Conservation (phyloP, 2,888 invertebrate species). For the Drosophila diplacantha region DNA sequence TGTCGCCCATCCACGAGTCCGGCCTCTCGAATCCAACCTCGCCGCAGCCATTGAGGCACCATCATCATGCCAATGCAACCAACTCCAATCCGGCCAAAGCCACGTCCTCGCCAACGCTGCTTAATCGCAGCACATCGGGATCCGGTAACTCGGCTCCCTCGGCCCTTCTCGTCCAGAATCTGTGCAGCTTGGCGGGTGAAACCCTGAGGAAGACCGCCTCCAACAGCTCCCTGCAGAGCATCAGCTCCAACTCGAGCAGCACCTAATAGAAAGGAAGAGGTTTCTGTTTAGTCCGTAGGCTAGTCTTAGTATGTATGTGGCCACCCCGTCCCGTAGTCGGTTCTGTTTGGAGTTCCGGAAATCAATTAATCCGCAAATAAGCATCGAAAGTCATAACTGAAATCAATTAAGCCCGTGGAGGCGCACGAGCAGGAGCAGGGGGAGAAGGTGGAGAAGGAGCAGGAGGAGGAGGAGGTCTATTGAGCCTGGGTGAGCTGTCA, state of each 20-base stretch:
- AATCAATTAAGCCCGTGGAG: slow-evolving; percentile 31
- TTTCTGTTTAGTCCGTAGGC: slow-evolving; percentile 59
- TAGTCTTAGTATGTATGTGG: slow-evolving; percentile 44
- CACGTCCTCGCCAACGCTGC: slow-evolving; percentile 51
- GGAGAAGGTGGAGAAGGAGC: background rate
- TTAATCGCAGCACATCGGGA: slow-evolving; percentile 42
- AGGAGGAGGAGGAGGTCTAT: background rate
- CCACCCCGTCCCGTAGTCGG: background rate
- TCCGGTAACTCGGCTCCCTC: slow-evolving; percentile 49
- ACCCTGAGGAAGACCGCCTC: slow-evolving; percentile 65
- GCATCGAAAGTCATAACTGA: slow-evolving; percentile 34
- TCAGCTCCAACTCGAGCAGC: slow-evolving; percentile 74
- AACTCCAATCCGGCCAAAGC: slow-evolving; percentile 59
- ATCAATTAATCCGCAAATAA: slow-evolving; percentile 32
- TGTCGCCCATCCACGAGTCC: slow-evolving; percentile 85
- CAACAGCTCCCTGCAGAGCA: slow-evolving; percentile 73
- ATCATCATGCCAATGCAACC: slow-evolving; percentile 56
- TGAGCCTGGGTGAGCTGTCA: slow-evolving; percentile 19
- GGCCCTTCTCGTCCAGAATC: slow-evolving; percentile 67
- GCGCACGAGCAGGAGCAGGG: background rate
- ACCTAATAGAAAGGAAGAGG: slow-evolving; percentile 58
- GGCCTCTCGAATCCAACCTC: slow-evolving; percentile 85
- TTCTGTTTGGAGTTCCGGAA: slow-evolving; percentile 10
- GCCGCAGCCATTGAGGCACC: slow-evolving; percentile 78
- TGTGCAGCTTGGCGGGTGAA: slow-evolving; percentile 55